Conservation (phyloP, 1,140 invertebrate species). For the Magallana angulata region DNA sequence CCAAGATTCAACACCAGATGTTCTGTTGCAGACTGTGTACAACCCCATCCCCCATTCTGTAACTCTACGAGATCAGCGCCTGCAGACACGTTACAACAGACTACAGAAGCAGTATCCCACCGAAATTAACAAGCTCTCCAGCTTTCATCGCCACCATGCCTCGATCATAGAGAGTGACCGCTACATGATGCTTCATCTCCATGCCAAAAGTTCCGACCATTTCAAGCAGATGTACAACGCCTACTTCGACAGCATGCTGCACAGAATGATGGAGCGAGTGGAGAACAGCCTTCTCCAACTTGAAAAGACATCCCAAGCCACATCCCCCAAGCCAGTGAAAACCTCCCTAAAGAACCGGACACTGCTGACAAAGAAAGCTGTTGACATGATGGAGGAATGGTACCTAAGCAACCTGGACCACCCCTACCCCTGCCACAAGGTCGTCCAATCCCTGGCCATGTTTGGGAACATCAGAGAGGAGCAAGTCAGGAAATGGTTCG, state of each 20-base stretch:
- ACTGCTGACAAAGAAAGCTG: not conserved
- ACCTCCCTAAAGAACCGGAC: not conserved
- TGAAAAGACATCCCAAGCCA: conserved; percentile 1
- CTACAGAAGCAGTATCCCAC: conserved; percentile 13
- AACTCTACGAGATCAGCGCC: conserved; percentile 7
- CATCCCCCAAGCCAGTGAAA: not conserved
- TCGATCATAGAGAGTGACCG: conserved; percentile 39
- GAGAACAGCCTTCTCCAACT: conserved; percentile 35
- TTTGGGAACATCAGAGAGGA: conserved; percentile 48
- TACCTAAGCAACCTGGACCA: conserved; percentile 48
- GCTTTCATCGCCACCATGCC: conserved; percentile 45
- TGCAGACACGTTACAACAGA: conserved; percentile 16
- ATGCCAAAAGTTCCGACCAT: not conserved
- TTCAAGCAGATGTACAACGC: conserved; percentile 6
- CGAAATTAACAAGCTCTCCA: conserved; percentile 38
- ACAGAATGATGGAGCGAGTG: conserved; percentile 46
- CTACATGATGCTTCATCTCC: conserved; percentile 36
- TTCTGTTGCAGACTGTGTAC: not conserved
- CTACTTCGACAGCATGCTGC: conserved; percentile 53
- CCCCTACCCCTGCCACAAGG: conserved; percentile 45
- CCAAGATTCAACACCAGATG: not conserved
- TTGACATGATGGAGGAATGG: conserved; percentile 49
- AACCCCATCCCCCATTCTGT: not conserved
- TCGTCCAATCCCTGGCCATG: conserved; percentile 36
- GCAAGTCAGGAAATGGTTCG: conserved; percentile 62